Percentiles rank a stretch among this genome's conserved stretches.
Conservation (phyloP, 1,140 invertebrate species). For the Brachionus plicatilis region DNA sequence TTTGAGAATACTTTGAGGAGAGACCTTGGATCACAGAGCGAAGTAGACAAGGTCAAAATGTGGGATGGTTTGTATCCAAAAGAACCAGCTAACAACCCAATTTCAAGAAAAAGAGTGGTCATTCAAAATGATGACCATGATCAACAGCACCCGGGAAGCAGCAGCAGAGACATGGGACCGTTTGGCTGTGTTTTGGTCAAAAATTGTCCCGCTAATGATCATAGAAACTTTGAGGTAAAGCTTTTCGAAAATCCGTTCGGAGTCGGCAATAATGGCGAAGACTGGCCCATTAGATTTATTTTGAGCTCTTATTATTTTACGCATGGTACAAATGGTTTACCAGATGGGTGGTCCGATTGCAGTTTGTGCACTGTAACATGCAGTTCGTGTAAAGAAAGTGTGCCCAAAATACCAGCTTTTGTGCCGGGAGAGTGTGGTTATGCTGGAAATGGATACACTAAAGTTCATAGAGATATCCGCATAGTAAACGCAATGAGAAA, state of each 20-base stretch:
- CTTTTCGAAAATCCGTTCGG: constrained; percentile 27
- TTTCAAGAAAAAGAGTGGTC: constrained; percentile 29
- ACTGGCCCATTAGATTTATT: constrained; percentile 40
- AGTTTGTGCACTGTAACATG: constrained; percentile 30
- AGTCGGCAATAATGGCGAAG: constrained; percentile 30
- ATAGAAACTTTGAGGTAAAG: constrained; percentile 32
- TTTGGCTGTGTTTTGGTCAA: constrained; percentile 37
- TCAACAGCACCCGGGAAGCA: constrained; percentile 38
- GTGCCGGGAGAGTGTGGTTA: constrained; percentile 24
- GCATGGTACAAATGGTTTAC: constrained; percentile 17
- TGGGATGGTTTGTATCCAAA: constrained; percentile 40
- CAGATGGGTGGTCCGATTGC: constrained; percentile 32
- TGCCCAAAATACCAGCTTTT: constrained; percentile 26
- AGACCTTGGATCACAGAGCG: constrained; percentile 24
- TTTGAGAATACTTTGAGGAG: constrained; percentile 29
- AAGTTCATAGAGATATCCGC: constrained; percentile 33
- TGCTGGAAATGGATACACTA: constrained; percentile 25
- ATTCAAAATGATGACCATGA: constrained; percentile 41
- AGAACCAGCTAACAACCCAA: constrained; percentile 27
- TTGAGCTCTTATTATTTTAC: constrained; percentile 39
- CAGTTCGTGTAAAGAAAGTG: constrained; percentile 5
- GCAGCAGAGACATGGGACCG: constrained; percentile 20
- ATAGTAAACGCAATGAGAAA: constrained; percentile 33
- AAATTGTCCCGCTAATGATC: constrained; percentile 16
- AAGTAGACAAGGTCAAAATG: constrained; percentile 38